phyloP scores from a whole-genome alignment of 2,797 vertebrate species.

The Margarornis squamiger region DNA sequence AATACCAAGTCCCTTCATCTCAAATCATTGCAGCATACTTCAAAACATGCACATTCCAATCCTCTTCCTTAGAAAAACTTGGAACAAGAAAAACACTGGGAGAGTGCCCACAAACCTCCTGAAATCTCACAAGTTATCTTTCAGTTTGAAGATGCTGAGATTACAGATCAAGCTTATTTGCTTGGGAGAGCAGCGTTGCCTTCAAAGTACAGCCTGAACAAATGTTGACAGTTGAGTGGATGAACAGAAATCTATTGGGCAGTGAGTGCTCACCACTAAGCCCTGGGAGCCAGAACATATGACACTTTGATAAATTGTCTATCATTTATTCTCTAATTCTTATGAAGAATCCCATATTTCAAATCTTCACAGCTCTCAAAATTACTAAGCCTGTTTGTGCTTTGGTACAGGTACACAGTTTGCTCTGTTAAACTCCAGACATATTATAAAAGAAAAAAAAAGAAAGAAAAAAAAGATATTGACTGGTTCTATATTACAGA shows the following conservation, averaged over 20 bases:
- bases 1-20: not conserved
- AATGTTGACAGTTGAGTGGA: not conserved
- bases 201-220: not conserved
- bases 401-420: not conserved
- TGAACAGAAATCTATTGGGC: not conserved
- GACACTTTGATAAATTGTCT: not conserved
- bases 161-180: not conserved
- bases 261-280: not conserved
- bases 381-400: not conserved
- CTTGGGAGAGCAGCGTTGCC: not conserved
- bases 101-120: not conserved
- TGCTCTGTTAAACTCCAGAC: not conserved
- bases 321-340: not conserved
- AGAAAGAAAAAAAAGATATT: not conserved
- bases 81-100: not conserved
- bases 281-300: not conserved
- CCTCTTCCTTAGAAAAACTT: not conserved
- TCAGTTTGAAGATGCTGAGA: not conserved
- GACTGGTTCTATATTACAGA: not conserved
- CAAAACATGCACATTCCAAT: not conserved
- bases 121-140: not conserved
- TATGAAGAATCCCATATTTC: not conserved
- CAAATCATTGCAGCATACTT: not conserved
- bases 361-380: not conserved
- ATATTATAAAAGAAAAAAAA: not conserved